phyloP scores from a whole-genome alignment of 2,113 vertebrate genomes.

The Seriola dumerili region DNA sequence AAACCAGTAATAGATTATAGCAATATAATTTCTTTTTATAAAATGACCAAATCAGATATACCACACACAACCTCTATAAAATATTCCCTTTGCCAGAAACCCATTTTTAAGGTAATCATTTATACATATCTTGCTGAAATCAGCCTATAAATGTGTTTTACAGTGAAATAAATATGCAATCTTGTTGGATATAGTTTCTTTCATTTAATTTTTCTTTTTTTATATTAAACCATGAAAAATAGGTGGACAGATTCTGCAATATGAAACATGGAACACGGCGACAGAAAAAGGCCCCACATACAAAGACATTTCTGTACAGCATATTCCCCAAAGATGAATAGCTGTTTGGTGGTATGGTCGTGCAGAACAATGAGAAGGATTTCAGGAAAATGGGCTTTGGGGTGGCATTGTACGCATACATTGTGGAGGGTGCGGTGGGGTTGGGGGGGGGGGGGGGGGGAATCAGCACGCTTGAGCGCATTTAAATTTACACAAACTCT shows the following conservation, averaged over 20 bases:
- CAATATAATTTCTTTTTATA: slow-evolving; percentile 21
- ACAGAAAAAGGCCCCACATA: slow-evolving; percentile 67
- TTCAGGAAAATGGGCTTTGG: slow-evolving; percentile 87
- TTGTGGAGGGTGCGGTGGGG: slow-evolving; percentile 65
- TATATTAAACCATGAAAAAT: slow-evolving; percentile 63
- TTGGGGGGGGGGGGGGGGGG: slow-evolving; percentile 40
- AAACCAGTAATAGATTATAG: slow-evolving; percentile 35
- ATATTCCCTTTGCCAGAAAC: slow-evolving; percentile 30
- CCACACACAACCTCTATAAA: background rate
- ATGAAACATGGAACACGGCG: slow-evolving; percentile 54
- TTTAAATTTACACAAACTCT: slow-evolving; percentile 99
- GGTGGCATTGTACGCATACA: slow-evolving; percentile 86
- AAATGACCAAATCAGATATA: slow-evolving; percentile 30
- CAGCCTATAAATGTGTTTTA: slow-evolving; percentile 50
- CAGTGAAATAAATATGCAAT: slow-evolving; percentile 57
- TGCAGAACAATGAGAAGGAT: slow-evolving; percentile 87
- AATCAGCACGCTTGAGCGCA: slow-evolving; percentile 97
- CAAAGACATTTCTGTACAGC: slow-evolving; percentile 84
- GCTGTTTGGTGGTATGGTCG: slow-evolving; percentile 86
- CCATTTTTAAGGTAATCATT: slow-evolving; percentile 47
- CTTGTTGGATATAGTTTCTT: slow-evolving; percentile 51
- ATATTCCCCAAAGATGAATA: slow-evolving; percentile 86
- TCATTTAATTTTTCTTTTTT: slow-evolving; percentile 35
- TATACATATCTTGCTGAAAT: slow-evolving; percentile 49
- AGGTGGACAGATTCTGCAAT: slow-evolving; percentile 57